Conservation (phyloP, 2,888 invertebrate genomes). For the Strigamia transsilvanica region DNA sequence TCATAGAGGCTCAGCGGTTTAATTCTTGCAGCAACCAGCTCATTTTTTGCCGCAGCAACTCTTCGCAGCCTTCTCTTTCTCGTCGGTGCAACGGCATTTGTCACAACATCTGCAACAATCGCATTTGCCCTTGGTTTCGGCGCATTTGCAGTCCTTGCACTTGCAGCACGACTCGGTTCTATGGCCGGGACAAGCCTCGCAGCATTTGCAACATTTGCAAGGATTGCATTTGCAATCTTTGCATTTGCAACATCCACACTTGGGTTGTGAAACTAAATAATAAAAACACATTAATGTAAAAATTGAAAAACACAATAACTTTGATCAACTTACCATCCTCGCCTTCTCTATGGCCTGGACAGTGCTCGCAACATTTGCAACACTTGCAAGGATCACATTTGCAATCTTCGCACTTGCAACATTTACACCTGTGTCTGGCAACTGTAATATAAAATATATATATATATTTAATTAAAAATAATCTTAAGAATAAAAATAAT, state of each 20-base stretch:
- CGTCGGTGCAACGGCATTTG: neutral
- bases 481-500: neutral
- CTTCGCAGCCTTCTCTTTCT: neutral
- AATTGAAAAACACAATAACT: too few species aligned
- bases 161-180: neutral
- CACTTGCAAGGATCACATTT: neutral
- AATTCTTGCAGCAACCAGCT: neutral
- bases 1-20: neutral
- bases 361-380: too few species aligned
- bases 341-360: too few species aligned
- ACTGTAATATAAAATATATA: neutral
- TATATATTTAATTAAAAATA: too few species aligned
- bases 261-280: neutral
- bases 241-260: slow-evolving; percentile 5
- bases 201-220: neutral
- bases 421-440: neutral
- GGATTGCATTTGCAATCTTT: neutral
- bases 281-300: neutral
- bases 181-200: neutral
- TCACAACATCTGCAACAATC: too few species aligned
- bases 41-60: neutral
- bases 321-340: neutral
- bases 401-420: neutral
- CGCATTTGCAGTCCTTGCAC: neutral
- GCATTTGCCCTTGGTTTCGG: neutral